A percentile compares a stretch with the other conserved stretches of the same genome.
Conservation (phyloP, 2,888 invertebrate species). For the Busseola fusca region DNA sequence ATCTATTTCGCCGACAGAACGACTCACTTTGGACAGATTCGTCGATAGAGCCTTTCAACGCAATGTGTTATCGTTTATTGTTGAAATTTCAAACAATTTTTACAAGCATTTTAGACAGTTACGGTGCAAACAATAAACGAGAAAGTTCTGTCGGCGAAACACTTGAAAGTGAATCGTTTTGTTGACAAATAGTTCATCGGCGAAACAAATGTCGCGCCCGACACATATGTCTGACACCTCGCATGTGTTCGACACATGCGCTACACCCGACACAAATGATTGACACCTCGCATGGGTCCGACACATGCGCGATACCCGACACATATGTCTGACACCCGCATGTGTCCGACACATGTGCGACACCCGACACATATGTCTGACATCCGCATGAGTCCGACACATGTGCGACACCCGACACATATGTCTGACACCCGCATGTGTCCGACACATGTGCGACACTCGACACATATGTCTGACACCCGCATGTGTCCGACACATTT, state of each 20-base stretch:
- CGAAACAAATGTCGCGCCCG: neutral
- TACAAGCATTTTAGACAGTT: neutral
- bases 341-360: neutral
- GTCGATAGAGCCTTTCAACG: neutral
- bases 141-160: neutral
- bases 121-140: neutral
- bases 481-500: neutral
- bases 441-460: too few species aligned
- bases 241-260: neutral
- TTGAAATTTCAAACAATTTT: neutral
- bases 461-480: too few species aligned
- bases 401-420: too few species aligned
- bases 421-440: too few species aligned
- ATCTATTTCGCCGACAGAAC: too few species aligned
- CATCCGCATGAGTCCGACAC: neutral
- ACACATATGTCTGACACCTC: neutral
- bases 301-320: constrained; percentile 5
- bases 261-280: neutral
- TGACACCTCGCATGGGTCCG: neutral
- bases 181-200: neutral
- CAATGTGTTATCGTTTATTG: neutral
- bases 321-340: too few species aligned
- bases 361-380: neutral
- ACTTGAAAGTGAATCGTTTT: neutral
- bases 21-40: neutral